phyloP scores from a whole-genome alignment of 2,888 invertebrate genomes.

The Nowickia ferox region DNA sequence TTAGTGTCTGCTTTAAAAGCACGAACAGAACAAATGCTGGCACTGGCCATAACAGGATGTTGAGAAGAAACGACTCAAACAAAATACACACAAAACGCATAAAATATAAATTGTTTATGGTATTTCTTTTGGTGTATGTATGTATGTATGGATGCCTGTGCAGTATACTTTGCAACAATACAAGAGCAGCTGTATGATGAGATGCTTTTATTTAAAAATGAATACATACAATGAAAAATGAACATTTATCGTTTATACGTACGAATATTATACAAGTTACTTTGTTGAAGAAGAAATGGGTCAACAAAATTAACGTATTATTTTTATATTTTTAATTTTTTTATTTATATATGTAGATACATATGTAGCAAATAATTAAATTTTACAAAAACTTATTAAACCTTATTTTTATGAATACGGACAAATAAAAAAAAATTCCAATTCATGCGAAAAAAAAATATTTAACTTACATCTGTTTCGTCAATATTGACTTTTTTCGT shows the following conservation, averaged over 20 bases:
- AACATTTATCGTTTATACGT: not conserved
- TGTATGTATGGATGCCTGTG: too few relatives aligned
- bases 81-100: not conserved
- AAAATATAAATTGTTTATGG: constrained; percentile 48
- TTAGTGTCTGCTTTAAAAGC: not conserved
- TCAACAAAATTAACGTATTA: constrained; percentile 11
- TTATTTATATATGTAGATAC: too few relatives aligned
- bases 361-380: not conserved
- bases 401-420: not conserved
- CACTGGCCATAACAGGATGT: constrained; percentile 54
- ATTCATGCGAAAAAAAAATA: not conserved
- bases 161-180: not conserved
- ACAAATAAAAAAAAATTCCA: not conserved
- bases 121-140: not conserved
- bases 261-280: constrained; percentile 17
- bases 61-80: constrained; percentile 5
- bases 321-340: not conserved
- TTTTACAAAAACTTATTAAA: too few relatives aligned
- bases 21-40: constrained; percentile 17
- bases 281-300: constrained; percentile 21
- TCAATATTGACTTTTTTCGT: too few relatives aligned
- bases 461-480: too few relatives aligned
- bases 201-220: not conserved
- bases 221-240: not conserved
- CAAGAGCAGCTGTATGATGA: constrained; percentile 41